These are phyloP conservation scores for Dusona sp. DNA, from an alignment of 2,888 invertebrate genomes.

Conservation along the genomic window DNA sequence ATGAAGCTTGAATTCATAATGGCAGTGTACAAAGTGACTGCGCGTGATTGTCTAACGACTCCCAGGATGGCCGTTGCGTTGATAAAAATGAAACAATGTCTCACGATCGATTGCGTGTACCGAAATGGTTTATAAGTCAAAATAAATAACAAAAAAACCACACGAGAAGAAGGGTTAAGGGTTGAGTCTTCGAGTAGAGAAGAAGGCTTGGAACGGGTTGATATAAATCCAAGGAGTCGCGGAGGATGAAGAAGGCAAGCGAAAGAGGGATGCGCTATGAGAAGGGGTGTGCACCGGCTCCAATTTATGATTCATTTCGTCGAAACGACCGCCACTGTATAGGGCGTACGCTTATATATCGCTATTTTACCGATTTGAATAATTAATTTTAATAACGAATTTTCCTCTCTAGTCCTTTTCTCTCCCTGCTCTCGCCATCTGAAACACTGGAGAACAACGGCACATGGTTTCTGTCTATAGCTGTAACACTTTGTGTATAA, in stretches of 20 bases:
- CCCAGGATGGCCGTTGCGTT: slow-evolving; percentile 11
- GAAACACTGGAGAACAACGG: slow-evolving; percentile 46
- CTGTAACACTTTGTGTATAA: slow-evolving; percentile 10
- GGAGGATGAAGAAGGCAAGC: slow-evolving; percentile 32
- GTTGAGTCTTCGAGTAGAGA: slow-evolving; percentile 67
- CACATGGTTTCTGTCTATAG: slow-evolving; percentile 31
- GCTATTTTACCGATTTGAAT: slow-evolving; percentile 84
- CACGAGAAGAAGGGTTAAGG: slow-evolving; percentile 79
- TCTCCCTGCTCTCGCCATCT: slow-evolving; percentile 55
- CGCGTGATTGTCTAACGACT: background rate
- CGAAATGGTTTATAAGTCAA: slow-evolving; percentile 80
- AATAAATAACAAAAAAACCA: slow-evolving; percentile 70
- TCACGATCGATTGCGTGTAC: slow-evolving; percentile 81
- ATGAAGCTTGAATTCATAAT: background rate
- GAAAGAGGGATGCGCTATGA: slow-evolving; percentile 64
- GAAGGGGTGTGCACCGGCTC: slow-evolving; percentile 79
- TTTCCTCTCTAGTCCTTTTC: slow-evolving; percentile 72
- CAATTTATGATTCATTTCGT: slow-evolving; percentile 84
- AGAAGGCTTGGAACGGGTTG: slow-evolving; percentile 60
- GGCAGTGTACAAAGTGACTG: background rate
- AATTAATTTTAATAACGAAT: slow-evolving; percentile 84
- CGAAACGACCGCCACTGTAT: slow-evolving; percentile 81
- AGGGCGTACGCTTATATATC: slow-evolving; percentile 80
- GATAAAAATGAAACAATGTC: slow-evolving; percentile 79
- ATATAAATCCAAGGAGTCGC: slow-evolving; percentile 50